A percentile compares a stretch with the other conserved stretches of the same genome.
phyloP scores from a whole-genome alignment of 2,888 invertebrate species.

The Pinctada fucata region DNA sequence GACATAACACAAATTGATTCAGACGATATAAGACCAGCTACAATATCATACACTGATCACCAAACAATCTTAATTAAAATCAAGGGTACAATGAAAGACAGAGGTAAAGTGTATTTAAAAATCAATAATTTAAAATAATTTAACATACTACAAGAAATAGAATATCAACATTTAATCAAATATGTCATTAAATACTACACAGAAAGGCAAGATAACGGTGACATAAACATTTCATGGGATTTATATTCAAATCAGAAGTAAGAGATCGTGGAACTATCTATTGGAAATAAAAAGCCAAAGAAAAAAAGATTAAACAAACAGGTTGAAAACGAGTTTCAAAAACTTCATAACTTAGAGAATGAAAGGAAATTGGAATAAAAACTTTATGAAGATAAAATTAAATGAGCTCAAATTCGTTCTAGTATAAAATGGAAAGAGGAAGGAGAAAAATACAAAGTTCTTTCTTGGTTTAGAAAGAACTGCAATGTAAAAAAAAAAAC shows the following conservation, averaged over 20 bases:
- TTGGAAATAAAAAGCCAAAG: constrained; percentile 16
- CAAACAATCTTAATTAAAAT: background rate
- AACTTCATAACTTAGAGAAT: background rate
- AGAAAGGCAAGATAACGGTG: background rate
- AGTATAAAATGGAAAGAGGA: constrained; percentile 18
- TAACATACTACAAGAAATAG: constrained; percentile 4
- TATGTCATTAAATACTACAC: background rate
- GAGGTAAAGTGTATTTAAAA: too few relatives aligned
- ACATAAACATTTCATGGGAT: background rate
- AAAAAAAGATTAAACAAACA: constrained; percentile 2
- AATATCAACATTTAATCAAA: constrained; percentile 16
- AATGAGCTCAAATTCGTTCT: constrained; percentile 19
- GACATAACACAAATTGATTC: background rate
- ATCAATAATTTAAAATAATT: too few relatives aligned
- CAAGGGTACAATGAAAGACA: too few relatives aligned
- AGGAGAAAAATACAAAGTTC: constrained; percentile 17
- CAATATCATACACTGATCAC: constrained; percentile 2
- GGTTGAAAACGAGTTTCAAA: background rate
- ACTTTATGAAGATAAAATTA: constrained; percentile 5
- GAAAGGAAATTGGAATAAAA: background rate
- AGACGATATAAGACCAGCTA: constrained; percentile 8
- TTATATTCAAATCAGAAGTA: constrained; percentile 13
- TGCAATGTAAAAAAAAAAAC: background rate
- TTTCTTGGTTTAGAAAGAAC: too few relatives aligned
- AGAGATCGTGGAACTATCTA: constrained; percentile 8